phyloP scores from a whole-genome alignment of 2,797 vertebrate species.

The Ceryle rudis region DNA sequence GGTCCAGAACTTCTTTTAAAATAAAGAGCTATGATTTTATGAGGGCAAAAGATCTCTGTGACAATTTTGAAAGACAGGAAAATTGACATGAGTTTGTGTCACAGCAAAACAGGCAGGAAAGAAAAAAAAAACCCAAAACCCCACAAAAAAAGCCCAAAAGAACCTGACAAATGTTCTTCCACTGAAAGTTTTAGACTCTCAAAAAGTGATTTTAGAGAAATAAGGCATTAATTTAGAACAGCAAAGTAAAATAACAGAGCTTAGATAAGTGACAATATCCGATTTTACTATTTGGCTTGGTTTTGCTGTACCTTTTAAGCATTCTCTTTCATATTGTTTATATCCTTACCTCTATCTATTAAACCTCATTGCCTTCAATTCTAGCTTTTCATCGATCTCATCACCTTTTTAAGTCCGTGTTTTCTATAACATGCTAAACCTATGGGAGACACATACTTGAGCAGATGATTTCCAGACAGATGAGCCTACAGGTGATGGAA shows the following conservation, averaged over 20 bases:
- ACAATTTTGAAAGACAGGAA: constrained; percentile 22
- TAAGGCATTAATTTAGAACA: neutral
- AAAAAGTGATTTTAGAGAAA: neutral
- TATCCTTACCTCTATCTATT: neutral
- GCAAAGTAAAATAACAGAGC: neutral
- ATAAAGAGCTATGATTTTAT: neutral
- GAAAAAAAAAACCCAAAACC: neutral
- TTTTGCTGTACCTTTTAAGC: neutral
- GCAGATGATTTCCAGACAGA: neutral
- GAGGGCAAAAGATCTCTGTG: neutral
- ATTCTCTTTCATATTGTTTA: neutral
- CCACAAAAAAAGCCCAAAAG: neutral
- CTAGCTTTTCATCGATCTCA: neutral
- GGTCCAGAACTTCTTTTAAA: neutral
- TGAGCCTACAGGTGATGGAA: neutral
- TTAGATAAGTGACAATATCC: neutral
- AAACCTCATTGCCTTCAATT: neutral
- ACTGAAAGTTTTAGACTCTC: neutral
- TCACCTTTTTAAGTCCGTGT: neutral
- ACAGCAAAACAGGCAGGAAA: neutral
- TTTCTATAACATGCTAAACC: neutral
- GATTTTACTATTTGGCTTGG: neutral
- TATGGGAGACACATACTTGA: neutral
- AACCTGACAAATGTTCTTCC: neutral
- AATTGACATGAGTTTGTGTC: neutral